phyloP scores from a whole-genome alignment of 2,797 vertebrate genomes.

The Erpetoichthys calabaricus region DNA sequence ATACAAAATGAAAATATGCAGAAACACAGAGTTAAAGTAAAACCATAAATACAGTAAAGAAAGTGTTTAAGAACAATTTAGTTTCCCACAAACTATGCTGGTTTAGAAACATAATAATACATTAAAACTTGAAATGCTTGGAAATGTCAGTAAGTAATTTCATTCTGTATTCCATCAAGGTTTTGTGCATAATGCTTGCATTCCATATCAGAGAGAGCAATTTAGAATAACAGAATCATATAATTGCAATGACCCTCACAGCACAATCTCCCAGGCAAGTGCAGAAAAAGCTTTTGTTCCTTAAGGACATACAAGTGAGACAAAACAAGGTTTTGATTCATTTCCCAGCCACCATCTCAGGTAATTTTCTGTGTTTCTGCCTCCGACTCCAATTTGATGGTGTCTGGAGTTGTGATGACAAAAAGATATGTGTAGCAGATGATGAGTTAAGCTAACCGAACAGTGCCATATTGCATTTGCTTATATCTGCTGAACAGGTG shows the following conservation, averaged over 20 bases:
- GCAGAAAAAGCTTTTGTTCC: slow-evolving; percentile 8
- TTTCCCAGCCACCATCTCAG: slow-evolving; percentile 39
- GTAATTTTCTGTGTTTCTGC: slow-evolving; percentile 56
- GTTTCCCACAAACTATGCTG: too few species aligned
- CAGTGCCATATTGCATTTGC: slow-evolving; percentile 41
- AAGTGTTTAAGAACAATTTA: too few species aligned
- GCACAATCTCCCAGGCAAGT: slow-evolving; percentile 5
- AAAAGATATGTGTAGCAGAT: slow-evolving; percentile 56
- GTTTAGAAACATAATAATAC: too few species aligned
- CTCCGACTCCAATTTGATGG: slow-evolving; percentile 51
- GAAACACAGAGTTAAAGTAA: too few species aligned
- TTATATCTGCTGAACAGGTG: slow-evolving; percentile 44
- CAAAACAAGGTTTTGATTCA: slow-evolving; percentile 31
- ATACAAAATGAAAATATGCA: too few species aligned
- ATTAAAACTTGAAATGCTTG: too few species aligned
- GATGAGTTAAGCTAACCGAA: slow-evolving; percentile 52
- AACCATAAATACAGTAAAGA: too few species aligned
- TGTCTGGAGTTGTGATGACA: slow-evolving; percentile 48
- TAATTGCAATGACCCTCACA: slow-evolving; percentile 8
- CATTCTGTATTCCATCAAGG: too few species aligned
- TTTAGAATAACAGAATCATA: too few species aligned
- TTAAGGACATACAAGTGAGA: slow-evolving; percentile 18
- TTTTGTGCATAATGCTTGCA: too few species aligned
- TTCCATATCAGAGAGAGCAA: too few species aligned
- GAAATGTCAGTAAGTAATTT: too few species aligned